Evolutionary conservation across 1,140 invertebrate species (phyloP), one percentile per base, ranked within the genome.

Genomic region (Drosophila seguyi): DNA sequence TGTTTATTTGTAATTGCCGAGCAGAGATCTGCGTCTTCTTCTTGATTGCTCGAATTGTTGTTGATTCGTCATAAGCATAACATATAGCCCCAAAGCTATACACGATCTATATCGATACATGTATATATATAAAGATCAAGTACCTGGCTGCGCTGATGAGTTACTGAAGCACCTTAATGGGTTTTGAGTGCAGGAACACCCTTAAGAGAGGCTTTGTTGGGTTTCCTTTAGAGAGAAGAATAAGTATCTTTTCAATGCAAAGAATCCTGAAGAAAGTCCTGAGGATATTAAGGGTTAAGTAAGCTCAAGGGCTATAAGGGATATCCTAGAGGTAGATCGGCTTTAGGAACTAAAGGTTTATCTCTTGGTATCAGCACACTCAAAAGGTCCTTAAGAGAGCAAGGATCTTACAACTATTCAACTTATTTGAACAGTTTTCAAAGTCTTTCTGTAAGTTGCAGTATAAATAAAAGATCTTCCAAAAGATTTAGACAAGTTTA

Each of bases 21-120:
- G 55, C 29, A 65, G 20, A 76, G 55, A 63, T 74, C 56, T 75
- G 73, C 74, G 72, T 39, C 38, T 56, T 74, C 52, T 75, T 38
- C 48, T 31, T 27, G 6, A 42, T 68, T 68, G 56, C 29, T 44
- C 31, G 47, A 67, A 77, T 69, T 68, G 56, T 77, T 77, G 20
- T 77, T 69, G 27, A 77, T 77, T 60, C 58, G 56, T 77, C 75
- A 77, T 76, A 67, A 38, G 29, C 45, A 75, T 67, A 55, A 55
- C 52, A 59, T 75, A 74, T 50, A 38, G 60, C 53, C 72, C 59
- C 60, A 31, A 50, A 57, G 44, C 68, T 75, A 65, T 66, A 65
- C 42, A 68, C 27, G 11, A n/a, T 36, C 22, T 65, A 25, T 45
- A 61, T 42, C 41, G 34, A 18, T 31, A 69, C 6, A 22, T 53